Evolutionary conservation across 2,113 vertebrate species (phyloP).

Genomic region (Ctenodactylus gundi): DNA sequence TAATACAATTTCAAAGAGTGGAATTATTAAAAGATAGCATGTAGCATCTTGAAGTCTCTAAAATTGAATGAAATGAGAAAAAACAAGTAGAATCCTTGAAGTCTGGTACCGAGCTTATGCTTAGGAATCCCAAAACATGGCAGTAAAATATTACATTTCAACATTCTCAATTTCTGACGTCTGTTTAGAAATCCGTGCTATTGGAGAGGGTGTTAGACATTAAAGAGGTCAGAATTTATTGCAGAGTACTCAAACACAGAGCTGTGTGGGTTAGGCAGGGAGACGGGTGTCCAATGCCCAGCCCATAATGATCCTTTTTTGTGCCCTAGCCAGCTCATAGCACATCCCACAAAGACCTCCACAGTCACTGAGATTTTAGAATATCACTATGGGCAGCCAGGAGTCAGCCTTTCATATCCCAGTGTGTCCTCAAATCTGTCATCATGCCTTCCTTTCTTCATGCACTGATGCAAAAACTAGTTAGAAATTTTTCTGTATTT

Average conservation of each 20-base stretch:
- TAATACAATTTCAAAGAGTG: neutral
- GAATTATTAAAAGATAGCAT: neutral
- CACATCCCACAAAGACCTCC: neutral
- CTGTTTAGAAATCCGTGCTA: neutral
- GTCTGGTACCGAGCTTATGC: neutral
- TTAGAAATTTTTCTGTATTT: neutral
- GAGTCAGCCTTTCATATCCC: neutral
- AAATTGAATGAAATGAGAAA: neutral
- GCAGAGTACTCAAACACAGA: neutral
- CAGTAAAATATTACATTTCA: neutral
- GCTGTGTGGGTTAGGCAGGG: neutral
- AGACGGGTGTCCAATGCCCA: neutral
- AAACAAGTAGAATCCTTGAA: neutral
- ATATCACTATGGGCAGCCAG: neutral
- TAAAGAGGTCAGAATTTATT: neutral
- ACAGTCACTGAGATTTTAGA: neutral
- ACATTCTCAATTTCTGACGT: constrained; percentile 25
- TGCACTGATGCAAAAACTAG: neutral
- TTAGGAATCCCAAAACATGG: neutral
- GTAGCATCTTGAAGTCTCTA: constrained; percentile 19
- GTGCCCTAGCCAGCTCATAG: neutral
- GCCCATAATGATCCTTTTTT: neutral
- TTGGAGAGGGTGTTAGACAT: neutral
- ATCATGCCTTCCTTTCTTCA: neutral
- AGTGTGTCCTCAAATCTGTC: neutral